These are phyloP conservation scores for Sepioteuthis lessoniana DNA, from an alignment of 2,888 invertebrate species.

Conservation along the genomic window DNA sequence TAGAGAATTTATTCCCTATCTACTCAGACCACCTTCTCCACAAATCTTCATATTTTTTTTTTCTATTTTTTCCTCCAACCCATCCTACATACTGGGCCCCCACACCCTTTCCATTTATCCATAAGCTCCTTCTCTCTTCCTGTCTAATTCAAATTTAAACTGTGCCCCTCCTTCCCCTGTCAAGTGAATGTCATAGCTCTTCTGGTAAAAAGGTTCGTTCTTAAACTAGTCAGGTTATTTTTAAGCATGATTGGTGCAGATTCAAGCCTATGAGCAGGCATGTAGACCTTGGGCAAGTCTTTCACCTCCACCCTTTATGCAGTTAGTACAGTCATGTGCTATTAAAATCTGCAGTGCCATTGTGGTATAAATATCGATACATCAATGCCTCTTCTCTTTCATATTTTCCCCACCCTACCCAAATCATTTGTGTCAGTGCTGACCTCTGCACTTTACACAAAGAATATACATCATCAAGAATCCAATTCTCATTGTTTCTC, in stretches of 20 bases:
- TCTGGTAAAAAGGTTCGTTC: background rate
- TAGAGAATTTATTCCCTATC: too few relatives aligned
- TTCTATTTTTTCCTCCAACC: background rate
- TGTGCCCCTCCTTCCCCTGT: background rate
- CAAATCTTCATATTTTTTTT: too few relatives aligned
- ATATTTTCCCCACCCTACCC: background rate
- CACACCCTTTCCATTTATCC: background rate
- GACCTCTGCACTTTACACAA: background rate
- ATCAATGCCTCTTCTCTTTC: too few relatives aligned
- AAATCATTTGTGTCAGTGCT: background rate
- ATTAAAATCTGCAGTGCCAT: background rate
- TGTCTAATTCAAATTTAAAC: background rate
- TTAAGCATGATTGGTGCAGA: background rate
- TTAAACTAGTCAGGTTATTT: background rate
- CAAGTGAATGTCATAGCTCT: background rate
- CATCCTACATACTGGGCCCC: background rate
- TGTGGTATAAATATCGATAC: background rate
- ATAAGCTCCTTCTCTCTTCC: background rate
- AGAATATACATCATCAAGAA: background rate
- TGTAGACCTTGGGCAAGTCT: constrained; percentile 13
- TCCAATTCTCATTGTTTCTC: too few relatives aligned
- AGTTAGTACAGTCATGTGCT: constrained; percentile 15
- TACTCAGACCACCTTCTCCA: too few relatives aligned
- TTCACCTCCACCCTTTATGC: background rate
- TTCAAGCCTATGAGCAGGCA: background rate